Percentiles rank a stretch among this genome's conserved stretches.
These are phyloP conservation scores for Phortica magna DNA, from an alignment of 2,888 invertebrate species.

Conservation along the genomic window DNA sequence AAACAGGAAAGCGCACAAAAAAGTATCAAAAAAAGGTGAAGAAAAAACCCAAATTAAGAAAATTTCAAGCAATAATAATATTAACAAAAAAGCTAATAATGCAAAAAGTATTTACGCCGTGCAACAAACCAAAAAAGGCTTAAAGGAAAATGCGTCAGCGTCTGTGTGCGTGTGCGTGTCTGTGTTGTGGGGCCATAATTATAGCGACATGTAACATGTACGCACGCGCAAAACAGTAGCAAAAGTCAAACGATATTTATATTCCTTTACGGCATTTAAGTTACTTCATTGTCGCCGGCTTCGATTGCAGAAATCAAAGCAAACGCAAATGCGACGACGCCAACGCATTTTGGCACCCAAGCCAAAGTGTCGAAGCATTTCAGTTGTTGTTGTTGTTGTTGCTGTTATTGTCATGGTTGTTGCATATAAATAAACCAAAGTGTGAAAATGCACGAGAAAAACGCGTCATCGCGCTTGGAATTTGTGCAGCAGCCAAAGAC, in stretches of 20 bases:
- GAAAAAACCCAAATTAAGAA: no score
- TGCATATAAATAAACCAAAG: constrained; percentile 43
- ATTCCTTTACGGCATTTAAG: not conserved
- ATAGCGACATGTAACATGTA: constrained; percentile 18
- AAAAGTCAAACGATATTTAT: constrained; percentile 29
- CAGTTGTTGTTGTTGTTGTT: not conserved
- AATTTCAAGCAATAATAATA: constrained; percentile 42
- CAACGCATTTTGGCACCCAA: constrained; percentile 28
- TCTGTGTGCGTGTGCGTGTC: not conserved
- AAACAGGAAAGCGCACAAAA: constrained; percentile 35
- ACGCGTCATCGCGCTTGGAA: constrained; percentile 55
- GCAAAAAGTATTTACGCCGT: constrained; percentile 32
- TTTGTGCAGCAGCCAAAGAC: constrained; percentile 26
- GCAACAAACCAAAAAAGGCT: not conserved
- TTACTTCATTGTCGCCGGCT: not conserved
- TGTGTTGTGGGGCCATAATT: not conserved
- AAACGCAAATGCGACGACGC: constrained; percentile 1
- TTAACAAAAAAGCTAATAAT: constrained; percentile 50
- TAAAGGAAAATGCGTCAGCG: not conserved
- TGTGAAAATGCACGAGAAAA: constrained; percentile 47
- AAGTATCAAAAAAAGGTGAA: constrained; percentile 20
- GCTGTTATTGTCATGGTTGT: not conserved
- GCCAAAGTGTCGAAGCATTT: constrained; percentile 37
- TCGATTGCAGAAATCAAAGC: not conserved
- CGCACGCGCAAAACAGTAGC: constrained; percentile 24